Base-by-base conservation (phyloP, 2,113 vertebrate species). In the Poicephalus meyeri region DNA sequence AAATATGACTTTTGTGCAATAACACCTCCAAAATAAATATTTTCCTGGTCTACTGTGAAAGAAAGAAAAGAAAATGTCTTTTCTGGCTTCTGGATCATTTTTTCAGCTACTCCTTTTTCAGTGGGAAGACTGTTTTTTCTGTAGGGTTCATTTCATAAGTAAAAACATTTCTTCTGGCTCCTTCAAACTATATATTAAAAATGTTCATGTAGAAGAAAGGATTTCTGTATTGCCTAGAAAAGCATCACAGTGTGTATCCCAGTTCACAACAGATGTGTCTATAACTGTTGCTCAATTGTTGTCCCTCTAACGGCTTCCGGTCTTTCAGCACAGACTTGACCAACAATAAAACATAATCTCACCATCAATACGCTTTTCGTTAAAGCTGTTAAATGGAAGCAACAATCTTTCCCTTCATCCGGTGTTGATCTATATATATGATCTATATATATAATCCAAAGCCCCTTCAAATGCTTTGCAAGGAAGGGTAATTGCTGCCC, bases 251-350 rank as follows among this genome's bases (percentile, higher is more conserved):
- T 89, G 29, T 18, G 53, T 82, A 94, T 86, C 86, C 87, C 35
- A 66, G 74, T 77, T 92, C 84, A 86, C 72, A 95, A 85, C 79
- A 96, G 90, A 97, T 89, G 93, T 96, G 96, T 87, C 73, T 94
- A 20, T 95, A 96, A 95, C 93, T 93, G 79, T 89, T 97, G 72
- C 93, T 95, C 87, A 70, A 76, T 78, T 89, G 42, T 89, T 91
- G 93, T 91, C 70, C 83, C 83, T 92, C 72, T 71, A 93, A 89
- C 1, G 0, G 77, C 85, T 94, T 97, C 91, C 88, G 55, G 85
- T 96, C 89, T 93, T 96, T 93, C 92, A 73, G 65, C 76, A 88
- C 23, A 72, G 71, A 31, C 84, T 96, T 77, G 42, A 93, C 77
- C 61, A 80, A 89, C 70, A 89, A 95, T 85, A 94, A 97, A 86